These are phyloP conservation scores for Eubasilissa splendida DNA, from an alignment of 2,888 invertebrate genomes.

Conservation along the genomic window DNA sequence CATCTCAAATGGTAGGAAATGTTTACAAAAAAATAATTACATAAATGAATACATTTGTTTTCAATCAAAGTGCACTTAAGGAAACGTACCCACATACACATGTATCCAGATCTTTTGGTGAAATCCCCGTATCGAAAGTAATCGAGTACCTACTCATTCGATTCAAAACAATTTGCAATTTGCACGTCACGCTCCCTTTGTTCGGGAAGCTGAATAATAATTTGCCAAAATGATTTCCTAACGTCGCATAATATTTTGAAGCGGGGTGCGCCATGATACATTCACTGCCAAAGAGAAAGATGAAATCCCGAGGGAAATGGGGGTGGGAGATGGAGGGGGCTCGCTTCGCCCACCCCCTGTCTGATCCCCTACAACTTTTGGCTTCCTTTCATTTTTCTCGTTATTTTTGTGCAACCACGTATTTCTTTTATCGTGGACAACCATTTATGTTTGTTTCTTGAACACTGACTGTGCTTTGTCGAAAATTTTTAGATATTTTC, in stretches of 20 bases:
- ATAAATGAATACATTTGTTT: too few species aligned
- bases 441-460: too few species aligned
- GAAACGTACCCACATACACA: too few species aligned
- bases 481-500: too few species aligned
- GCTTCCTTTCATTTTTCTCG: background rate
- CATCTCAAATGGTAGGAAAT: too few species aligned
- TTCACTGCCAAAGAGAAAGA: conserved; percentile 31
- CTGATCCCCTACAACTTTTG: background rate
- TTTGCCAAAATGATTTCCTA: conserved; percentile 40
- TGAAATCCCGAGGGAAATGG: conserved; percentile 14
- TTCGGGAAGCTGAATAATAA: conserved; percentile 37
- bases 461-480: too few species aligned
- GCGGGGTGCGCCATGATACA: conserved; percentile 48
- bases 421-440: too few species aligned
- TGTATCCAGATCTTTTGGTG: too few species aligned
- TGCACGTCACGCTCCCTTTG: conserved; percentile 41
- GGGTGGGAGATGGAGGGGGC: background rate
- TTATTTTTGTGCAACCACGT: background rate
- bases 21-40: too few species aligned
- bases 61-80: too few species aligned
- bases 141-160: conserved; percentile 28
- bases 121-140: background rate
- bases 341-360: background rate
- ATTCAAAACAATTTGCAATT: conserved; percentile 43
- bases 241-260: conserved; percentile 46